Evolutionary conservation across 2,888 invertebrate species (phyloP).

Genomic region (Phyto melanocephala): DNA sequence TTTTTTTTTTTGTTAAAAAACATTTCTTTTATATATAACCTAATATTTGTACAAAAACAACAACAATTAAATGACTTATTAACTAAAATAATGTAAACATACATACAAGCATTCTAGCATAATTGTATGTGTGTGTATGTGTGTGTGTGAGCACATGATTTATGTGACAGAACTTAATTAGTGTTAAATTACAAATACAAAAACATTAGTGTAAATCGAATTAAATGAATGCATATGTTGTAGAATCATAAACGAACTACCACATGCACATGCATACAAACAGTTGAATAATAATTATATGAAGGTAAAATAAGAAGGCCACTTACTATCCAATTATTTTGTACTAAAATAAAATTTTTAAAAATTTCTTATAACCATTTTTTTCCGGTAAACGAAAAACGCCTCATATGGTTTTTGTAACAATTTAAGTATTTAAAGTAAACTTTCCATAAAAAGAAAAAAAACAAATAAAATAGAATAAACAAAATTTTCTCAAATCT

Average conservation of each 20-base stretch:
- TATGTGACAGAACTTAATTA: slow-evolving; percentile 46
- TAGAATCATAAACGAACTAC: neutral
- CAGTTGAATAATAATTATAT: neutral
- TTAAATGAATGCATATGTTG: neutral
- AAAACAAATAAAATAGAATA: too few species aligned
- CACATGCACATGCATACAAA: neutral
- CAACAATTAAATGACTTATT: slow-evolving; percentile 26
- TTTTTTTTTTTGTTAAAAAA: too few species aligned
- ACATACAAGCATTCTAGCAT: neutral
- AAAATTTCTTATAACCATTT: too few species aligned
- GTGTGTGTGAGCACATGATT: slow-evolving; percentile 14
- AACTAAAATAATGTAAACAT: slow-evolving; percentile 7
- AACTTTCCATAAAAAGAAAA: too few species aligned
- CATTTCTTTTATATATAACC: slow-evolving; percentile 26
- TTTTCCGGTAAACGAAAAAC: too few species aligned
- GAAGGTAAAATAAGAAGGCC: too few species aligned
- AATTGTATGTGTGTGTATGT: too few species aligned
- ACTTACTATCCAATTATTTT: too few species aligned
- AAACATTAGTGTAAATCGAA: slow-evolving; percentile 6
- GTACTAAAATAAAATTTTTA: too few species aligned
- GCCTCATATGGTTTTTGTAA: too few species aligned
- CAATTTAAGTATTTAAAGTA: too few species aligned
- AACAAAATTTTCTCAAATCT: too few species aligned
- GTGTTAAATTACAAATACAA: slow-evolving; percentile 28
- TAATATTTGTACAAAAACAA: slow-evolving; percentile 10